phyloP scores from a whole-genome alignment of 2,113 vertebrate genomes.

The Aphelocoma coerulescens region DNA sequence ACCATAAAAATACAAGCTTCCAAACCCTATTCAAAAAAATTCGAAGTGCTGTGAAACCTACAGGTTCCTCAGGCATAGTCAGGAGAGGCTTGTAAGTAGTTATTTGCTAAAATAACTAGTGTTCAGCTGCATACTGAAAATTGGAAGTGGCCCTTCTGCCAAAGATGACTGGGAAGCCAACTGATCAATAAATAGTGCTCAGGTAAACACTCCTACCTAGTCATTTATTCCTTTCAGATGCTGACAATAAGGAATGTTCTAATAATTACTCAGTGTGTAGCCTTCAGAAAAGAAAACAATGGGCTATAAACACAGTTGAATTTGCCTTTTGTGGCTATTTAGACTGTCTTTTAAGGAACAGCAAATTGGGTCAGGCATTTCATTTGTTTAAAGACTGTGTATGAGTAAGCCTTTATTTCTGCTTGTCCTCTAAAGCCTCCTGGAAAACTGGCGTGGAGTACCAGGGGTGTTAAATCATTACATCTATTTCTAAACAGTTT shows the following conservation, averaged over 20 bases:
- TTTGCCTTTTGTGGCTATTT: background rate
- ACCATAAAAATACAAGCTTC: background rate
- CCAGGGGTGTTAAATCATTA: background rate
- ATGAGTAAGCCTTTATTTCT: background rate
- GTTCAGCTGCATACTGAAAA: background rate
- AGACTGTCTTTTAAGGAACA: background rate
- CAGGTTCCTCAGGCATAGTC: background rate
- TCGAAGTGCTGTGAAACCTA: background rate
- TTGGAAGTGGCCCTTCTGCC: background rate
- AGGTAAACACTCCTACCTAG: background rate
- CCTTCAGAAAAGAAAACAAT: background rate
- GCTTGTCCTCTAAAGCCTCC: background rate
- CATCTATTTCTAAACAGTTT: background rate
- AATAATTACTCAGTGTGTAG: background rate
- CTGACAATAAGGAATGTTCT: background rate
- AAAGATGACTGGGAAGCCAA: background rate
- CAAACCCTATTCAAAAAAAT: background rate
- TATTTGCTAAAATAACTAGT: background rate
- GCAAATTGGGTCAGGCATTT: background rate
- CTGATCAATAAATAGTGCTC: background rate
- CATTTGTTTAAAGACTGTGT: background rate
- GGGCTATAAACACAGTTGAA: background rate
- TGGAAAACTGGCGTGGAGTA: background rate
- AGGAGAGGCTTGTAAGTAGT: background rate
- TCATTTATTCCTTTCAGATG: background rate